These are phyloP conservation scores for Poeciliopsis turrubarensis DNA, from an alignment of 2,113 vertebrate genomes.

Conservation along the genomic window DNA sequence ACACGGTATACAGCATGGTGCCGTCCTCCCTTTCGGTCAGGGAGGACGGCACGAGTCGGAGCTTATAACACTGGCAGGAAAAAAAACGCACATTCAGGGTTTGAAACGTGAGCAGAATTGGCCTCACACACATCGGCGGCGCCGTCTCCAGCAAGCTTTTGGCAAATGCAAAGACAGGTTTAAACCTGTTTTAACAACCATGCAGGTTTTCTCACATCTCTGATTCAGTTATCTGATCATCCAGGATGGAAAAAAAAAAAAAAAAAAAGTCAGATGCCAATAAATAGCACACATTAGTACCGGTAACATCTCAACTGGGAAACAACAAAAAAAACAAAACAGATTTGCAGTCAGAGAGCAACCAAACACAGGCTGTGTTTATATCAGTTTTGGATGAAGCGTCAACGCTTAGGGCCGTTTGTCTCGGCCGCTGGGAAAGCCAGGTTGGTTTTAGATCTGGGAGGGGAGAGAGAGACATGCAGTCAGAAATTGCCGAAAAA, in stretches of 20 bases:
- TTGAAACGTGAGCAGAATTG: conserved; percentile 11
- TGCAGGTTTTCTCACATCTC: not conserved
- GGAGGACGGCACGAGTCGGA: not conserved
- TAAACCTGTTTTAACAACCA: not conserved
- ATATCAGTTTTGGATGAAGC: not conserved
- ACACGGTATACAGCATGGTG: conserved; percentile 46
- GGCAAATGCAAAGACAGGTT: conserved; percentile 9
- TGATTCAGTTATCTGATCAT: not conserved
- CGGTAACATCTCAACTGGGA: not conserved
- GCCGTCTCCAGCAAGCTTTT: conserved; percentile 1
- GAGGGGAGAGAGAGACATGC: fast-evolving
- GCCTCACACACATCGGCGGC: not conserved
- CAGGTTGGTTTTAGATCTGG: conserved; percentile 54
- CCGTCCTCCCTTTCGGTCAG: not conserved
- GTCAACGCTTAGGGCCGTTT: not conserved
- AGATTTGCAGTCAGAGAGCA: not conserved
- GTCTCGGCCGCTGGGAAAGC: not conserved
- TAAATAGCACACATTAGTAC: conserved; percentile 36
- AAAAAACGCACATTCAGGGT: conserved; percentile 36
- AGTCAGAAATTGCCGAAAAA: not conserved
- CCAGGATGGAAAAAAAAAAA: not conserved
- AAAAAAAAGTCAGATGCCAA: conserved; percentile 4
- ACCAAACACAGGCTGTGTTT: not conserved
- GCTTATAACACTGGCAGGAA: conserved; percentile 1
- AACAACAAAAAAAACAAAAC: too few species aligned